A percentile compares a stretch with the other conserved stretches of the same genome.
phyloP scores from a whole-genome alignment of 2,888 invertebrate species.

The Spatulosminthurus flaviceps region DNA sequence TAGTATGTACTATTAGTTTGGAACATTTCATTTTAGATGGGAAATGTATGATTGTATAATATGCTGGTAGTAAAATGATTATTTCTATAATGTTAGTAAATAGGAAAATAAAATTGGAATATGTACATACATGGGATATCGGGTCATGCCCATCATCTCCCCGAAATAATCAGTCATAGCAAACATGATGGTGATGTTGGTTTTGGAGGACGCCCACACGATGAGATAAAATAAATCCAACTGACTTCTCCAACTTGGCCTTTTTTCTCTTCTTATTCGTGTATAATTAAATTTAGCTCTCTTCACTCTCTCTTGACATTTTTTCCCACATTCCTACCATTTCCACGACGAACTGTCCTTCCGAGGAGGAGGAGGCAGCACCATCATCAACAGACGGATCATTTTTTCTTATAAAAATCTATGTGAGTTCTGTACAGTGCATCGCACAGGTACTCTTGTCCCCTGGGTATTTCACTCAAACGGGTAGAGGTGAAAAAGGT shows the following conservation, averaged over 20 bases:
- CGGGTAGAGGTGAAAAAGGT: too few relatives aligned
- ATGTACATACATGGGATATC: slow-evolving; percentile 55
- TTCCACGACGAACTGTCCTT: slow-evolving; percentile 2
- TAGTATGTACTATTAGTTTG: too few relatives aligned
- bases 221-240: slow-evolving; percentile 44
- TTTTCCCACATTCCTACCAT: slow-evolving; percentile 14
- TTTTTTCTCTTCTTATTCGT: too few relatives aligned
- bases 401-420: neutral
- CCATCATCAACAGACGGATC: neutral
- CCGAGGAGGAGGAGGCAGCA: neutral
- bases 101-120: slow-evolving; percentile 11
- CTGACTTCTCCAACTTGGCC: neutral
- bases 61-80: neutral
- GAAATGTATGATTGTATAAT: neutral
- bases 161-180: slow-evolving; percentile 64
- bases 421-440: too few relatives aligned
- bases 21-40: too few relatives aligned
- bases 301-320: slow-evolving; percentile 20
- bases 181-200: slow-evolving; percentile 56
- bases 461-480: too few relatives aligned
- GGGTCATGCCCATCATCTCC: slow-evolving; percentile 61
- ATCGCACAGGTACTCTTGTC: too few relatives aligned
- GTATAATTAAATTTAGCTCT: slow-evolving; percentile 46
- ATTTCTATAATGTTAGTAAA: neutral
- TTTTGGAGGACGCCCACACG: slow-evolving; percentile 33